These are phyloP conservation scores for Rhipidura dahli DNA, from an alignment of 2,113 vertebrate genomes.

Conservation along the genomic window DNA sequence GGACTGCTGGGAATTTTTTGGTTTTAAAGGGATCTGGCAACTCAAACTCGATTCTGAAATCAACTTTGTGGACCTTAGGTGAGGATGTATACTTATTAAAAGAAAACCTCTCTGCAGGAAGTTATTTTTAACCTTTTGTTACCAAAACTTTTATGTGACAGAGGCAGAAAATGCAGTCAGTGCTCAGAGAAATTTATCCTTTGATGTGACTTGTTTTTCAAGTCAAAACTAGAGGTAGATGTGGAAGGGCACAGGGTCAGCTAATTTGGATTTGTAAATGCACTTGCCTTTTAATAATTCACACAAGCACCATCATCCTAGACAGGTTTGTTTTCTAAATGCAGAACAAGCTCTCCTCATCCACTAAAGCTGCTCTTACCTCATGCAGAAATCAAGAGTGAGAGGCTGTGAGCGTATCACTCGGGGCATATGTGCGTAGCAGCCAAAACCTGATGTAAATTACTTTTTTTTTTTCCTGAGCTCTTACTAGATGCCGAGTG, in stretches of 20 bases:
- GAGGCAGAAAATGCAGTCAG: neutral
- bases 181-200: neutral
- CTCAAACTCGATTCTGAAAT: neutral
- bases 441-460: conserved; percentile 16
- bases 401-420: neutral
- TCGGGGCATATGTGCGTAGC: neutral
- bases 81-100: neutral
- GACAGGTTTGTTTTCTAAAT: conserved; percentile 26
- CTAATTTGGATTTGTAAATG: neutral
- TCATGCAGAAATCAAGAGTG: conserved; percentile 12
- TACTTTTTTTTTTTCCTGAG: neutral
- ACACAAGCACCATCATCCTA: neutral
- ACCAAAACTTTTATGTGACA: neutral
- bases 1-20: neutral
- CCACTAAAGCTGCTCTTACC: conserved; percentile 10
- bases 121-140: conserved; percentile 12
- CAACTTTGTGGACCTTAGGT: neutral
- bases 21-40: neutral
- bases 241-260: neutral
- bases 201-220: neutral
- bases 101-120: neutral
- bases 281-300: conserved; percentile 8
- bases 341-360: conserved; percentile 3
- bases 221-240: neutral
- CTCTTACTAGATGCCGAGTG: neutral